Base-by-base conservation (phyloP, 2,888 invertebrate genomes). In the Hymenopus coronatus region DNA sequence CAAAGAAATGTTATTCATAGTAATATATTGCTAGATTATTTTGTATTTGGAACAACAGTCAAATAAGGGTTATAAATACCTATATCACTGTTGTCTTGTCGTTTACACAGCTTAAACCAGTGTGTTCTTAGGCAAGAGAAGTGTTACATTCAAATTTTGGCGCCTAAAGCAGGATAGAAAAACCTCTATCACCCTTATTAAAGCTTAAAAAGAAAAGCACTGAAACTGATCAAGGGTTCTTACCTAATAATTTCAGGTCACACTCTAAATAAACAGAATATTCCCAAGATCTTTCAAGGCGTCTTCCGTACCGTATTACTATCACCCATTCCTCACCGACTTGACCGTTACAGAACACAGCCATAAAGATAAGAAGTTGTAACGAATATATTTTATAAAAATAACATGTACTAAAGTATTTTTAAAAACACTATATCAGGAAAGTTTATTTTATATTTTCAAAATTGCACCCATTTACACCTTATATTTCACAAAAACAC, bases 311-410 rank as follows among this genome's bases (percentile, higher is more conserved):
- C 15, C 70, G 28, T 1, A 82, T 33, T 25, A 87, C 82, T 30
- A 87, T 87, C 81, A 87, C 82, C 87, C 87, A 87, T 82, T 87
- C 87, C 82, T 87, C 87, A 33, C 82, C 82, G 40, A 14, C 27
- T 82, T 87, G 87, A 28, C 87, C 87, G 14, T 87, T 82, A 82
- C 87, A 87, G 40, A 82, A 87, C 30, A 87, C 87, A 82, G 87
- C 87, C 87, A 87, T 87, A 33, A 40, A 33, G 8, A n/a, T 27
- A 82, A 40, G 33, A 30, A 28, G 70, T n/a, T 87, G 30, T 0
- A 20, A 86, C 25, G 70, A 4, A 28, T 70, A 70, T 20, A 70
- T 70, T 0, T 15, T 70, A 70, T 70, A 70, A 70, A 70, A 70
- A 20, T 70, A 70, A 70, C 15, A 70, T 20, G 20, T 20, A 70